A percentile compares a stretch with the other conserved stretches of the same genome.
phyloP scores from a whole-genome alignment of 1,140 invertebrate genomes.

The Drosophila sp. region DNA sequence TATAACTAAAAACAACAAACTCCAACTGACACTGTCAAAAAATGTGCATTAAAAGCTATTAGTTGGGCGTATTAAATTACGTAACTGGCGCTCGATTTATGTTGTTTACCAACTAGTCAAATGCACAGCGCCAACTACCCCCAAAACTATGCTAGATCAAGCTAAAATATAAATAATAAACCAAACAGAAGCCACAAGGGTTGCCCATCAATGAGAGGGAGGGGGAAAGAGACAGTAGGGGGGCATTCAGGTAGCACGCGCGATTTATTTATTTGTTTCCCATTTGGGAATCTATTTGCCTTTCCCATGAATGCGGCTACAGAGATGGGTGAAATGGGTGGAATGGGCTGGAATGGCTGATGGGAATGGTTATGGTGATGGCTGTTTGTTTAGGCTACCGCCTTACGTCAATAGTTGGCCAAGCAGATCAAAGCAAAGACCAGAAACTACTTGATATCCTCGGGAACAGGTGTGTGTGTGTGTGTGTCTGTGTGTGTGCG shows the following conservation, averaged over 20 bases:
- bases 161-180: conserved; percentile 66
- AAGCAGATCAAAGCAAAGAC: conserved; percentile 62
- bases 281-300: conserved; percentile 59
- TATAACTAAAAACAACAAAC: neutral
- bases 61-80: conserved; percentile 69
- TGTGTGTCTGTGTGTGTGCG: no score
- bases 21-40: conserved; percentile 50
- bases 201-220: neutral
- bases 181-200: conserved; percentile 25
- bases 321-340: neutral
- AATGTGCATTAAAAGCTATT: conserved; percentile 65
- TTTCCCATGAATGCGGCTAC: conserved; percentile 56
- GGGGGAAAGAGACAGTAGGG: no score
- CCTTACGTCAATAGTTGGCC: conserved; percentile 65
- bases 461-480: conserved; percentile 25
- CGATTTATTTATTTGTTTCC: conserved; percentile 54
- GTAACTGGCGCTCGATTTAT: conserved; percentile 46
- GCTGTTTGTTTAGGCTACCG: conserved; percentile 56
- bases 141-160: conserved; percentile 27
- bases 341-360: neutral
- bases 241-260: conserved; percentile 46
- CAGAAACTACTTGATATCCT: conserved; percentile 44
- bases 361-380: neutral
- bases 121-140: conserved; percentile 37
- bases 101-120: conserved; percentile 46